Evolutionary conservation across 1,140 invertebrate species (phyloP).

Genomic region (Copidosoma floridanum): DNA sequence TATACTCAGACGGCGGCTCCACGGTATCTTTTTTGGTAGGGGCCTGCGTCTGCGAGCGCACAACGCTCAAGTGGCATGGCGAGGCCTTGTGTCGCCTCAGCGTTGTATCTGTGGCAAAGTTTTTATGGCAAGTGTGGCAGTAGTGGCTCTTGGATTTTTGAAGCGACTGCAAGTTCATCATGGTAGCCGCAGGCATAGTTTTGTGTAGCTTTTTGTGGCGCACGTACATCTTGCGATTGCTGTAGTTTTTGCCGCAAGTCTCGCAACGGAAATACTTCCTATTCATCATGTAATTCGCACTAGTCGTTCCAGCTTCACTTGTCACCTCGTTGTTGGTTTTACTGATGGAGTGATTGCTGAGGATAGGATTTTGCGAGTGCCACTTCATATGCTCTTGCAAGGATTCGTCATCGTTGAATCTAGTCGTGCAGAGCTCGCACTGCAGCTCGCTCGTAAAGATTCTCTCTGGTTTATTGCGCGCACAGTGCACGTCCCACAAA

Average conservation of each 20-base stretch:
- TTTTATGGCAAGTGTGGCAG: slow-evolving; percentile 60
- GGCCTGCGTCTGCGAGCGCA: neutral
- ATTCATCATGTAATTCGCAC: neutral
- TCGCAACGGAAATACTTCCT: slow-evolving; percentile 57
- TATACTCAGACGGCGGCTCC: neutral
- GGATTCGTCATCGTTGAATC: slow-evolving; percentile 59
- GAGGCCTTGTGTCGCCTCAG: slow-evolving; percentile 56
- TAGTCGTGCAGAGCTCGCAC: slow-evolving; percentile 61
- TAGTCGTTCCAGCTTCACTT: neutral
- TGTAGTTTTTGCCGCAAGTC: slow-evolving; percentile 62
- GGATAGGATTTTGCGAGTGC: slow-evolving; percentile 49
- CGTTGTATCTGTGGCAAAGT: slow-evolving; percentile 57
- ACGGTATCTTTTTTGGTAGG: slow-evolving; percentile 10
- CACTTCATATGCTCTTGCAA: slow-evolving; percentile 60
- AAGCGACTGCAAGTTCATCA: slow-evolving; percentile 33
- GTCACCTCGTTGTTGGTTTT: neutral
- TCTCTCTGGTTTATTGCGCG: slow-evolving; percentile 46
- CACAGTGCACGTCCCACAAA: slow-evolving; percentile 52
- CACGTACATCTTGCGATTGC: slow-evolving; percentile 51
- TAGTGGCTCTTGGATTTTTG: slow-evolving; percentile 48
- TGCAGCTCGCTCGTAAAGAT: slow-evolving; percentile 53
- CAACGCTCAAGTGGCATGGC: slow-evolving; percentile 1
- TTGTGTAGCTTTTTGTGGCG: slow-evolving; percentile 58
- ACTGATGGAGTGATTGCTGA: slow-evolving; percentile 28
- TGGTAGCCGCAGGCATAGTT: slow-evolving; percentile 9